Percentiles rank a stretch among this genome's conserved stretches.
Conservation (phyloP, 1,140 invertebrate species). For the Eubasilissa regina region DNA sequence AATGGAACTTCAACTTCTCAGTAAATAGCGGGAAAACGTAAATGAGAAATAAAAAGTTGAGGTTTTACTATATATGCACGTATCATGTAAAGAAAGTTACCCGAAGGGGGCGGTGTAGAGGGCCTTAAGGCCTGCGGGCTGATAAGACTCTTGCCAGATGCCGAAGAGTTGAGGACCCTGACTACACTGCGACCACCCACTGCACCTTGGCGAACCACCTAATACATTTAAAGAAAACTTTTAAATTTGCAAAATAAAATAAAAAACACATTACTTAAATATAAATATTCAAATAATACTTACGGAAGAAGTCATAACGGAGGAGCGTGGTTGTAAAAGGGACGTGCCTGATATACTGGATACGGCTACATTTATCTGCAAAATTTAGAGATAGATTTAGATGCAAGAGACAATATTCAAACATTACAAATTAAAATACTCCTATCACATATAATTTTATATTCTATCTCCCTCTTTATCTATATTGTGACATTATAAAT, state of each 20-base stretch:
- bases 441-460: too few relatives aligned
- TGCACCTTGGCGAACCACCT: constrained; percentile 38
- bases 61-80: too few relatives aligned
- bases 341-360: constrained; percentile 51
- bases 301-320: constrained; percentile 29
- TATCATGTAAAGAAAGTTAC: too few relatives aligned
- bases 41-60: too few relatives aligned
- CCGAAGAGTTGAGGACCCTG: constrained; percentile 47
- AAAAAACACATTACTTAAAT: neutral
- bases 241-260: neutral
- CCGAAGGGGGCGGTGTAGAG: constrained; percentile 48
- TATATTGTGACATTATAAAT: too few relatives aligned
- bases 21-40: too few relatives aligned
- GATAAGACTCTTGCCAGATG: constrained; percentile 54
- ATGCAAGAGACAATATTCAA: too few relatives aligned
- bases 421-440: too few relatives aligned
- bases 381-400: too few relatives aligned
- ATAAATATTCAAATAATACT: neutral
- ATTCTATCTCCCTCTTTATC: too few relatives aligned
- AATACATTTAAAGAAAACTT: neutral
- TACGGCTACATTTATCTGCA: constrained; percentile 41
- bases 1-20: too few relatives aligned
- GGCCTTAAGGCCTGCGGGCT: constrained; percentile 52
- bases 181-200: constrained; percentile 48
- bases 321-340: constrained; percentile 41